Conservation (phyloP, 2,888 invertebrate species). For the Agrotis segetum region DNA sequence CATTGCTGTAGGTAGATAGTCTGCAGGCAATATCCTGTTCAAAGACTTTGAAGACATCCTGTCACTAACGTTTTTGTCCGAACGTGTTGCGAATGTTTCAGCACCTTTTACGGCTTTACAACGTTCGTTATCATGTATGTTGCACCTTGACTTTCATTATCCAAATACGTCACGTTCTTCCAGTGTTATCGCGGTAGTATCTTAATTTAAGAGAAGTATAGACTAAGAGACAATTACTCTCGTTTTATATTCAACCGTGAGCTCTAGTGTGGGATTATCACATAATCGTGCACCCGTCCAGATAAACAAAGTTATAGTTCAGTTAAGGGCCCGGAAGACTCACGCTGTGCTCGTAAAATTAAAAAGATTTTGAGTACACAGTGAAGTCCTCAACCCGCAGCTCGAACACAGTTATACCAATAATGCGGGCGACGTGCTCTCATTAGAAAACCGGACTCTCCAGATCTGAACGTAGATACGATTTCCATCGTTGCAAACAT, state of each 20-base stretch:
- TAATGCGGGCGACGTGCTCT: conserved; percentile 60
- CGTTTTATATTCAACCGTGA: conserved; percentile 60
- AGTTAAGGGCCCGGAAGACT: conserved; percentile 34
- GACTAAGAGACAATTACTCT: conserved; percentile 72
- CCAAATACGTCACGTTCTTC: conserved; percentile 72
- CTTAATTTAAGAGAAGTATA: conserved; percentile 67
- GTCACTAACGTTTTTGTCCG: conserved; percentile 46
- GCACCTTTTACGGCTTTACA: conserved; percentile 44
- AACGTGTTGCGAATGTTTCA: conserved; percentile 56
- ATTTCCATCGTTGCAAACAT: conserved; percentile 69
- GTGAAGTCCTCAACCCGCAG: conserved; percentile 37
- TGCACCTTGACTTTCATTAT: conserved; percentile 70
- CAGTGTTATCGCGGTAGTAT: conserved; percentile 65
- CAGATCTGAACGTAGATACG: conserved; percentile 57
- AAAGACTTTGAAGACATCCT: conserved; percentile 39
- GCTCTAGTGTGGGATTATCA: conserved; percentile 68
- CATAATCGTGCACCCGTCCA: conserved; percentile 52
- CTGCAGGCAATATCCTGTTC: conserved; percentile 29
- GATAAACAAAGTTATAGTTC: conserved; percentile 45
- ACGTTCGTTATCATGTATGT: conserved; percentile 56
- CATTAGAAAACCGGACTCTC: conserved; percentile 66
- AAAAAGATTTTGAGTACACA: conserved; percentile 53
- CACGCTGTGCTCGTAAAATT: conserved; percentile 53
- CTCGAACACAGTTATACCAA: conserved; percentile 52
- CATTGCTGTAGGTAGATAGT: conserved; percentile 9